Percentiles rank a stretch among this genome's conserved stretches.
phyloP scores from a whole-genome alignment of 2,888 invertebrate genomes.

The Lepidochitona cinerea region DNA sequence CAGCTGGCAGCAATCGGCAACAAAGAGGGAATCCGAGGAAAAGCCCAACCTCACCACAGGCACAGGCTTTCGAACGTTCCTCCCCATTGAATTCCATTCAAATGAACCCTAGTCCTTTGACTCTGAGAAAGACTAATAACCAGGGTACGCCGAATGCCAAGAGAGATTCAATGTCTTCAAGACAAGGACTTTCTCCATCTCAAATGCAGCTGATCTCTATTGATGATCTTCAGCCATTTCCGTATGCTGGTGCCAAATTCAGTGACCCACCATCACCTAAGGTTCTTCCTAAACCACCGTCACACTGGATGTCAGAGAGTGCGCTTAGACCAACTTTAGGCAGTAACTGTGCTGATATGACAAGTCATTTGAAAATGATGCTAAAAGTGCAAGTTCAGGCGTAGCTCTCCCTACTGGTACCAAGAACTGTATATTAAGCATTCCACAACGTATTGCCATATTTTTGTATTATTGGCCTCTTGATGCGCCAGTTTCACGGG shows the following conservation, averaged over 20 bases:
- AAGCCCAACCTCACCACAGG: background rate
- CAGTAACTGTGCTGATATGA: slow-evolving; percentile 51
- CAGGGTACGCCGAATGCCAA: background rate
- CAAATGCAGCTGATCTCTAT: background rate
- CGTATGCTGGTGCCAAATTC: slow-evolving; percentile 83
- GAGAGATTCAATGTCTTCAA: background rate
- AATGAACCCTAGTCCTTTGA: background rate
- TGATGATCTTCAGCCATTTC: slow-evolving; percentile 11
- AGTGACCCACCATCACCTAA: slow-evolving; percentile 86
- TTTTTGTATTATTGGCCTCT: background rate
- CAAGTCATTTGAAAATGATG: slow-evolving; percentile 64
- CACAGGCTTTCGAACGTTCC: background rate
- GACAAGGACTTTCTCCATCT: background rate
- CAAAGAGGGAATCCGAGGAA: background rate
- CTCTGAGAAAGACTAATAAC: background rate
- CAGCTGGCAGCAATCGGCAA: background rate
- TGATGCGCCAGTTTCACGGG: no score
- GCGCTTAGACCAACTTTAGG: slow-evolving; percentile 15
- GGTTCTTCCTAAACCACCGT: slow-evolving; percentile 84
- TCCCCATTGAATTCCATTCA: background rate
- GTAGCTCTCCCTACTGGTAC: slow-evolving; percentile 8
- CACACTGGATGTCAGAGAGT: slow-evolving; percentile 78
- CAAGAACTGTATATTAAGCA: background rate
- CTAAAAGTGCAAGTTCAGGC: slow-evolving; percentile 61
- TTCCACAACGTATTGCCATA: slow-evolving; percentile 1